Conservation (phyloP, 2,888 invertebrate species). For the Standfussiana lucernea region DNA sequence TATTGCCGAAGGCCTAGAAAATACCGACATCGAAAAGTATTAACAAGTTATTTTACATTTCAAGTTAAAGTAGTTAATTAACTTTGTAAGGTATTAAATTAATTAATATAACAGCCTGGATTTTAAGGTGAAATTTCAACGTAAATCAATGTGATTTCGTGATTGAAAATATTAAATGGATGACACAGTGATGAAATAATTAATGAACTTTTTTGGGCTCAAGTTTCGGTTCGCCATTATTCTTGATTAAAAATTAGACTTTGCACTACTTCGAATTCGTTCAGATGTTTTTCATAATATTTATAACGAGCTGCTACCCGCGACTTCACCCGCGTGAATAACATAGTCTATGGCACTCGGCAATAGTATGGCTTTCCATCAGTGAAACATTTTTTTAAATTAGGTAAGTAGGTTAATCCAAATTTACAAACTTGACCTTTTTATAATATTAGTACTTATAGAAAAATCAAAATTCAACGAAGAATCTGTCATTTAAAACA, state of each 20-base stretch:
- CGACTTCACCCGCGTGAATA: neutral
- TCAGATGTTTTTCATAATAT: neutral
- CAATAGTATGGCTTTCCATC: too few relatives aligned
- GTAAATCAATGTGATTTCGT: slow-evolving; percentile 23
- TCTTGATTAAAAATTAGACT: neutral
- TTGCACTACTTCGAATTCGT: neutral
- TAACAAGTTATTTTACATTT: slow-evolving; percentile 32
- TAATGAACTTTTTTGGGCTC: neutral
- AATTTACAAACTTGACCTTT: too few relatives aligned
- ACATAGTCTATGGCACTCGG: neutral
- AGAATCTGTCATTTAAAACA: neutral
- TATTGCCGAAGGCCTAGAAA: slow-evolving; percentile 10
- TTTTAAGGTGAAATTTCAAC: slow-evolving; percentile 22
- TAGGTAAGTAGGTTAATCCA: too few relatives aligned
- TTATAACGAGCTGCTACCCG: neutral
- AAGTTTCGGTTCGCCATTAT: neutral
- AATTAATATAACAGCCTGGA: slow-evolving; percentile 32
- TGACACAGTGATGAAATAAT: slow-evolving; percentile 15
- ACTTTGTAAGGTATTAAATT: slow-evolving; percentile 43
- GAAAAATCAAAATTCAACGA: neutral
- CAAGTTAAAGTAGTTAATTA: slow-evolving; percentile 27
- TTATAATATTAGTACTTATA: too few relatives aligned
- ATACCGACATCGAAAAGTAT: slow-evolving; percentile 11
- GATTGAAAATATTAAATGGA: slow-evolving; percentile 28
- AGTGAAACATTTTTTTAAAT: too few relatives aligned